Base-by-base conservation (phyloP, 2,888 invertebrate genomes). In the Sturmia bella region DNA sequence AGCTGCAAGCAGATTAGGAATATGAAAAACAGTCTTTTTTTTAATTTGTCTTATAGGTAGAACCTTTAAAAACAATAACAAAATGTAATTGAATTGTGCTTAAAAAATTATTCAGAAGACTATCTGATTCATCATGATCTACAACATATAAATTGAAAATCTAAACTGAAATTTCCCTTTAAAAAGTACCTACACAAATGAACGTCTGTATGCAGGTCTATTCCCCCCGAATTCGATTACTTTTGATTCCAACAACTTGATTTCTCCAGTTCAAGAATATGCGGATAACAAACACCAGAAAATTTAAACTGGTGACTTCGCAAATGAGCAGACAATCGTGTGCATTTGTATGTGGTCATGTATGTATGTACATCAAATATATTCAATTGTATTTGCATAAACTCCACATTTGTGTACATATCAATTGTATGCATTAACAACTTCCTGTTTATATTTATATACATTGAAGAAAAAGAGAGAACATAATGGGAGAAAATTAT, bases 401-500 rank as follows among this genome's bases (percentile, higher is more conserved):
- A 45, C 56, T 57, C 59, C 48, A 21, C 21, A 61, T 17, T 54
- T 24, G 15, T 17, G n/a, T 15, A 57, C 19, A 57, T 15, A 59
- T 2, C 37, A 32, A 32, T 32, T 32, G 19, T 7, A 15, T n/a
- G 17, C 54, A 59, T 64, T 56, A 39, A 17, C 11, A 69, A 69
- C 61, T 61, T 76, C 76, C 76, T 76, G 76, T 69, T 69, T 69
- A 76, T 63, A 45, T 45, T 17, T 41, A 32, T n/a, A n/a, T n/a
- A n/a, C n/a, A n/a, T n/a, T n/a, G n/a, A n/a, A n/a, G n/a, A 19
- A 32, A 37, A n/a, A 43, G 11, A 21, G 24, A 32, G 39, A 70
- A 48, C 32, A 5, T 7, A 32, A 7, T 54, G 32, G 19, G 50
- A 76, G 59, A 32, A 19, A 66, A 52, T 39, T 41, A 45, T 19